Conservation (phyloP, 2,797 vertebrate species). For the Sebastolobus altivelis region DNA sequence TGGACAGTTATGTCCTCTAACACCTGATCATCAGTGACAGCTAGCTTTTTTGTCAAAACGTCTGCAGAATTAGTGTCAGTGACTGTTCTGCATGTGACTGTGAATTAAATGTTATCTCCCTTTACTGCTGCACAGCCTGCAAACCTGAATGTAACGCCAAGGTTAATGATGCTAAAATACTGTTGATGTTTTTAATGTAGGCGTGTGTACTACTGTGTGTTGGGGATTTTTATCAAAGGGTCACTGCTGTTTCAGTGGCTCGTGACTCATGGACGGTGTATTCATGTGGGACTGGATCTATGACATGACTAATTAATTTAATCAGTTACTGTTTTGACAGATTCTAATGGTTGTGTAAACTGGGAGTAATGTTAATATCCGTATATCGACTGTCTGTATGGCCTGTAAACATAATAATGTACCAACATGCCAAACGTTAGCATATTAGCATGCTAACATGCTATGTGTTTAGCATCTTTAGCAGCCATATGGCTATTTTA, state of each 20-base stretch:
- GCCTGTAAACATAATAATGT: neutral
- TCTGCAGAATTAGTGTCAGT: neutral
- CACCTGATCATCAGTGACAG: neutral
- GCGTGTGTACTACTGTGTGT: neutral
- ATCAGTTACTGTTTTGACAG: neutral
- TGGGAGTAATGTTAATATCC: neutral
- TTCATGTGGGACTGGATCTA: neutral
- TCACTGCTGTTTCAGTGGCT: neutral
- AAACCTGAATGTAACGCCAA: neutral
- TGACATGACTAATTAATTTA: neutral
- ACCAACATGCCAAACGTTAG: neutral
- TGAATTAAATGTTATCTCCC: too few relatives aligned
- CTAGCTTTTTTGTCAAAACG: fast-evolving
- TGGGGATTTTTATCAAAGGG: neutral
- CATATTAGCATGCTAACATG: neutral
- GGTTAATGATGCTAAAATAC: neutral
- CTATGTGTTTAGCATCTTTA: neutral
- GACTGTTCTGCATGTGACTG: neutral
- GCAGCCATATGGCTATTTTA: neutral
- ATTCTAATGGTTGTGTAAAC: fast-evolving
- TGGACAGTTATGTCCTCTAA: constrained; percentile 2
- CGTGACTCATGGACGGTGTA: neutral
- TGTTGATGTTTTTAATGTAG: neutral
- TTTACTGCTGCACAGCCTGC: neutral
- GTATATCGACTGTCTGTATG: too few relatives aligned